Evolutionary conservation across 2,888 invertebrate species (phyloP), one percentile per base, ranked within the genome.

Genomic region (Mactromeris polynyma): DNA sequence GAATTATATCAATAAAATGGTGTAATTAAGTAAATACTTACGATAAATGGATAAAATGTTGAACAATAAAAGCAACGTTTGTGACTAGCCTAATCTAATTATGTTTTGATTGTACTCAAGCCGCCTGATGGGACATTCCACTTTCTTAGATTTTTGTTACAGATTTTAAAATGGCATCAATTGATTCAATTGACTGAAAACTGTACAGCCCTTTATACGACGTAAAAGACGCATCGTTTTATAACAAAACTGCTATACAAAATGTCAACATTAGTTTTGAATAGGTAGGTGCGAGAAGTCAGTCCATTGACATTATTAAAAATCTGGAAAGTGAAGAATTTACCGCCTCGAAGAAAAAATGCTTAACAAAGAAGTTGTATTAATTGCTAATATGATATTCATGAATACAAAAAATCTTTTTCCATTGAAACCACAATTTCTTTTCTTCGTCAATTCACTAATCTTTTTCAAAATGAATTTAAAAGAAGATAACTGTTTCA

Each of bases 21-120:
- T 86, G 90, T 90, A 90, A 92, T 92, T 92, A 89, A 90, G 92
- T 89, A 92, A 92, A 92, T 90, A 92, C 88, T 81, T 69, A 26
- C 82, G 73, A 79, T 69, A 90, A 88, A 78, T n/a, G 89, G 81
- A 58, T 87, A 84, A 92, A 92, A 88, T 88, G 88, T 81, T 83
- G 85, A 87, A 90, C 88, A 89, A 90, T 89, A 82, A 86, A 31
- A n/a, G 84, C 80, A 58, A 40, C 54, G 86, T 87, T 90, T 89
- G 88, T 84, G 89, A 80, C 86, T 81, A 86, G 64, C 81, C 86
- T 90, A 89, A 89, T 85, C 89, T 92, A 92, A 92, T 92, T 90
- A 89, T 90, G 87, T 89, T 86, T 77, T 81, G 88, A 90, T 86
- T 90, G 87, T 79, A 79, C 40, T 81, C 17, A 17, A 88, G 81